Evolutionary conservation across 2,888 invertebrate species (phyloP).

Genomic region (Carterocephalus palaemon): DNA sequence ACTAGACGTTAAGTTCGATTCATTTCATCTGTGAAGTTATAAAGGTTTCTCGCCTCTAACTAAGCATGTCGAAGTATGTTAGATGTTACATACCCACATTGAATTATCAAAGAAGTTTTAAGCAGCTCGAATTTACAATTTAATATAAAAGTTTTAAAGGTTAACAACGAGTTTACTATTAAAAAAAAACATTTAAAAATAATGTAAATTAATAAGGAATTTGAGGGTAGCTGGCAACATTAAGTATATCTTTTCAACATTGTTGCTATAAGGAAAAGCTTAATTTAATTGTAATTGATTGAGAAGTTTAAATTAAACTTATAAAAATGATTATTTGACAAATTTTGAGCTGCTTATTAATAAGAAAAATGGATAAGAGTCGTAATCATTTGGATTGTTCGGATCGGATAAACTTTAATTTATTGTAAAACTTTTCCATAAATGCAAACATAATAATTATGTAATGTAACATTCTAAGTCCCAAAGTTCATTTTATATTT

Average conservation of each 20-base stretch:
- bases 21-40: too few relatives aligned
- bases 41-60: too few relatives aligned
- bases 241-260: too few relatives aligned
- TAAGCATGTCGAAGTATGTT: too few relatives aligned
- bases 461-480: conserved; percentile 11
- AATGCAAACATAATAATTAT: conserved; percentile 8
- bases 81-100: too few relatives aligned
- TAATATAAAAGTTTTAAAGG: neutral
- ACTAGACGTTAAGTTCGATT: too few relatives aligned
- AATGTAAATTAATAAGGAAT: neutral
- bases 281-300: neutral
- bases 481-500: conserved; percentile 14
- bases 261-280: neutral
- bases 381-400: too few relatives aligned
- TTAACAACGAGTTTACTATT: conserved; percentile 3
- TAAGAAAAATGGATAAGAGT: too few relatives aligned
- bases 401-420: conserved; percentile 12
- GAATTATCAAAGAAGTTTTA: neutral
- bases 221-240: conserved; percentile 10
- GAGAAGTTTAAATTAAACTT: neutral
- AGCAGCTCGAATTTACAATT: conserved; percentile 20
- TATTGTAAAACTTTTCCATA: conserved; percentile 2
- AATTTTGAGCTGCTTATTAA: conserved; percentile 16
- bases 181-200: neutral
- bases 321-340: too few relatives aligned